Percentiles rank a stretch among this genome's conserved stretches.
These are phyloP conservation scores for Pachycephus smyrnensis DNA, from an alignment of 2,888 invertebrate species.

Conservation along the genomic window DNA sequence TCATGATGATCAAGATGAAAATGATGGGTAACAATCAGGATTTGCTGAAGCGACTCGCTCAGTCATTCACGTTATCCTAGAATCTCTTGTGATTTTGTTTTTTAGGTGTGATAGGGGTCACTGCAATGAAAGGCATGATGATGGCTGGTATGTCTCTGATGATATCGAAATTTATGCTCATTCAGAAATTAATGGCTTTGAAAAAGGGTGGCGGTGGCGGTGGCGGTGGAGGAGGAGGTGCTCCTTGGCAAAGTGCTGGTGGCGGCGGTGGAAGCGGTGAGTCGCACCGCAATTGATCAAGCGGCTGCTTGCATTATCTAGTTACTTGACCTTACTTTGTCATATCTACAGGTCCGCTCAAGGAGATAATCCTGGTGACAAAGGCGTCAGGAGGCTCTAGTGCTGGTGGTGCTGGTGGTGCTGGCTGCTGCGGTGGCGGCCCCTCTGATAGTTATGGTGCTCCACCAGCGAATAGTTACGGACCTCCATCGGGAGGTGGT, in stretches of 20 bases:
- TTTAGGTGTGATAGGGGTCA: slow-evolving; percentile 73
- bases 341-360: slow-evolving; percentile 42
- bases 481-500: slow-evolving; percentile 56
- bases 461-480: slow-evolving; percentile 52
- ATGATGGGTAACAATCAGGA: slow-evolving; percentile 68
- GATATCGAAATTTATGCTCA: slow-evolving; percentile 71
- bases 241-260: slow-evolving; percentile 35
- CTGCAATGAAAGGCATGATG: slow-evolving; percentile 74
- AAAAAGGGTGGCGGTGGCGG: slow-evolving; percentile 46
- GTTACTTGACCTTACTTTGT: too few species aligned
- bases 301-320: too few species aligned
- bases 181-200: slow-evolving; percentile 50
- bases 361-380: slow-evolving; percentile 65
- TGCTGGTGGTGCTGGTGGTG: slow-evolving; percentile 69
- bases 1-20: slow-evolving; percentile 74
- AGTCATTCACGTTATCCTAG: background rate
- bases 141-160: slow-evolving; percentile 74
- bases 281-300: background rate
- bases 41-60: background rate
- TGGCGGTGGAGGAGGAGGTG: slow-evolving; percentile 47
- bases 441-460: slow-evolving; percentile 53
- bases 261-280: slow-evolving; percentile 57
- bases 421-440: slow-evolving; percentile 53
- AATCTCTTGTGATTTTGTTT: slow-evolving; percentile 2
- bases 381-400: slow-evolving; percentile 65